Evolutionary conservation across 2,888 invertebrate species (phyloP), one percentile per base, ranked within the genome.

Genomic region (Zhuqinia jingwanae): DNA sequence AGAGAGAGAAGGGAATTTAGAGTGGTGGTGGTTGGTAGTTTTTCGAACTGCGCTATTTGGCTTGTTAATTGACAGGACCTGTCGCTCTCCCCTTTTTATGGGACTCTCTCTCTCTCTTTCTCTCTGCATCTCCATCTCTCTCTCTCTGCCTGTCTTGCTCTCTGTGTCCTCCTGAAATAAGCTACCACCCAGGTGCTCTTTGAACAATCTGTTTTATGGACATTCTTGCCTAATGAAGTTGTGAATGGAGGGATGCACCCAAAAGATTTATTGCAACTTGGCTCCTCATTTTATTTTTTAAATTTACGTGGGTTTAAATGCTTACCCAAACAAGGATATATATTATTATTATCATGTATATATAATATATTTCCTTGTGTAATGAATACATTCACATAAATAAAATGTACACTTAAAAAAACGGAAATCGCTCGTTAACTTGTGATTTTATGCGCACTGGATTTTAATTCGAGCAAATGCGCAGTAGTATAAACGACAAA

Each of bases 111-210:
- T 68, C 84, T 60, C 36, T 3, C 36, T 36, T 8, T 36, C 36
- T 36, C 36, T 78, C 50, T 60, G 77, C n/a, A n/a, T n/a, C n/a
- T n/a, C n/a, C n/a, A n/a, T n/a, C 36, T 36, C 36, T 36, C 36
- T 36, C 36, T 85, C 78, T 73, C 56, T 79, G 77, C 8, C 78
- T 78, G 77, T 60, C 70, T 42, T 60, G 78, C 78, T 77, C 84
- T 84, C 84, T 78, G 53, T 60, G 78, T 84, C 84, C 84, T 84
- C 84, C 84, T 78, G 77, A 84, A 84, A 84, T 70, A 70, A 77
- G 86, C 86, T 87, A 82, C 87, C 87, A 87, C 87, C 87, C 87
- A 87, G 87, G 87, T 87, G 87, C 87, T 87, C 27, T 68, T 76
- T 76, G 20, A 82, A 30, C 27, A 60, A 60, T 70, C 70, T 77